Base-by-base conservation (phyloP, 2,888 invertebrate genomes). In the Helleia helle region DNA sequence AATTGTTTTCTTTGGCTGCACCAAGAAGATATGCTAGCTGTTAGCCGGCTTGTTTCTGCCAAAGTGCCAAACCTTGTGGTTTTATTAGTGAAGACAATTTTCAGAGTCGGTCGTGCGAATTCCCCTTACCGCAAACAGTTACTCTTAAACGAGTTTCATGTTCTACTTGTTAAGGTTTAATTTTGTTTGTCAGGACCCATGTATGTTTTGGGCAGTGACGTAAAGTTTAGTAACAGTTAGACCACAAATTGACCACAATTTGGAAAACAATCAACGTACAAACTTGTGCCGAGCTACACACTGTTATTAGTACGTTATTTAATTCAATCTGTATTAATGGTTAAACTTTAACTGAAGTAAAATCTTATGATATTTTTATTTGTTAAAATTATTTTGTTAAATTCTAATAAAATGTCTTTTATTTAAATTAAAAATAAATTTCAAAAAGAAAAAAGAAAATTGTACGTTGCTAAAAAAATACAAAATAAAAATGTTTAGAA, bases 201-300 rank as follows among this genome's bases (percentile, higher is more conserved):
- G 41, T 29, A 29, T 42, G 44, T 42, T 45, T 40, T 31, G 39
- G 44, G 12, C 40, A 43, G 42, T 36, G 34, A 30, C 30, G 17
- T 34, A 34, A 34, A 30, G 51, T 47, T 50, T 48, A 31, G 43
- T 50, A 42, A 42, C 45, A 40, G 40, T 45, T 31, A 36, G 43
- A 44, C 53, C 51, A 28, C 73, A 69, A 64, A 65, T 60, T 57
- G 56, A 67, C 68, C 62, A 50, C 55, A 48, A 60, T 69, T 66
- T 50, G 56, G 66, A 62, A 71, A 70, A 73, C 73, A 79, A 75
- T 74, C 65, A 69, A 61, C 59, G 50, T 48, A 55, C 58, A 55
- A 52, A 59, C 56, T 54, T 56, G 51, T 45, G 52, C 43, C 50
- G 58, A 52, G 40, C 44, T 28, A 38, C 41, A 36, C 40, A 36